Conservation (phyloP, 2,113 vertebrate genomes). For the Macheiramphus alcinus region DNA sequence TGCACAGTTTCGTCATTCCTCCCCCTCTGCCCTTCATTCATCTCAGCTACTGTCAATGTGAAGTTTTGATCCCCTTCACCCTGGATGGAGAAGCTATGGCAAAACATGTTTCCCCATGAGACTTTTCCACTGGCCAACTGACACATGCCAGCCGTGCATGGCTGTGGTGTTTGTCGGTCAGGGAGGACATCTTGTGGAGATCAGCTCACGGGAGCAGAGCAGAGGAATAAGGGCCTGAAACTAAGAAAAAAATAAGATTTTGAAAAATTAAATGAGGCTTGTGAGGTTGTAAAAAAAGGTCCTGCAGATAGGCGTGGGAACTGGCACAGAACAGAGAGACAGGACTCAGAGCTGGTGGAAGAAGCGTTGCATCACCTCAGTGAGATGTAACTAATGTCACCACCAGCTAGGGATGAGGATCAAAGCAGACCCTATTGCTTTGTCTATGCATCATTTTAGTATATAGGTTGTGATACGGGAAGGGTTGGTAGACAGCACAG, state of each 20-base stretch:
- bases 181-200: not conserved
- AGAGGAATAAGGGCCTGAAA: not conserved
- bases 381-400: not conserved
- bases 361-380: not conserved
- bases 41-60: not conserved
- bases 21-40: not conserved
- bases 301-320: not conserved
- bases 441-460: not conserved
- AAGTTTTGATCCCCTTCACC: not conserved
- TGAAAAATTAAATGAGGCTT: not conserved
- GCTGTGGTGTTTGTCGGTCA: not conserved
- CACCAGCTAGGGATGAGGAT: not conserved
- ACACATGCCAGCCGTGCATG: rapidly evolving
- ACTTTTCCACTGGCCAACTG: not conserved
- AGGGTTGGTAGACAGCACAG: not conserved
- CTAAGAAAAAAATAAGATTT: not conserved
- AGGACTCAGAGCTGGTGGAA: not conserved
- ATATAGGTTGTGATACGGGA: not conserved
- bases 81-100: not conserved
- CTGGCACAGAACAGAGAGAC: not conserved
- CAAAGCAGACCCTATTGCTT: not conserved
- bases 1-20: not conserved
- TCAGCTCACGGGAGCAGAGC: not conserved
- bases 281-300: not conserved
- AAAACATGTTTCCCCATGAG: not conserved